Conservation (phyloP, 2,113 vertebrate species). For the Oceanites oceanicus region DNA sequence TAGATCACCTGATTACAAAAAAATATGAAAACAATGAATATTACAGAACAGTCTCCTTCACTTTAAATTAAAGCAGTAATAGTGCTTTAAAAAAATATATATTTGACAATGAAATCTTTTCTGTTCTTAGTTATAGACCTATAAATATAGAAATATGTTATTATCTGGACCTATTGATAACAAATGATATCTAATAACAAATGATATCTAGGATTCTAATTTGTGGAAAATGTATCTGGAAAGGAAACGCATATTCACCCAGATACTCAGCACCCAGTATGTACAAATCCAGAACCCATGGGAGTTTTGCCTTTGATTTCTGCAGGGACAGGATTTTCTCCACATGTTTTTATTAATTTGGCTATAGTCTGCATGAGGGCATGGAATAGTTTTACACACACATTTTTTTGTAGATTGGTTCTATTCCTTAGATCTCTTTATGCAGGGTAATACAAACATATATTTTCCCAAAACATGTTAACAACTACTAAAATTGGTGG, state of each 20-base stretch:
- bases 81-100: not conserved
- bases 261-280: not conserved
- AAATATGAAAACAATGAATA: not conserved
- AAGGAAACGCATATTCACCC: not conserved
- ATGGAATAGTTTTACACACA: not conserved
- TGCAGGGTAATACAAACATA: not conserved
- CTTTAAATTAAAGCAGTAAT: not conserved
- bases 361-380: not conserved
- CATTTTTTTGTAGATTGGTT: not conserved
- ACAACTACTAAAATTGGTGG: not conserved
- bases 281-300: not conserved
- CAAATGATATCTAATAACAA: rapidly evolving
- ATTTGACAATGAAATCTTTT: not conserved
- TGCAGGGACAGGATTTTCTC: not conserved
- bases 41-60: not conserved
- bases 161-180: not conserved
- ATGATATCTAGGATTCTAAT: not conserved
- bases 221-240: not conserved
- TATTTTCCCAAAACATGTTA: not conserved
- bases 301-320: not conserved
- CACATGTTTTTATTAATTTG: not conserved
- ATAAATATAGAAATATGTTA: not conserved
- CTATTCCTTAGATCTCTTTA: not conserved
- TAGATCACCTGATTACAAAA: not conserved
- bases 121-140: not conserved